Percentiles rank a stretch among this genome's conserved stretches.
These are phyloP conservation scores for Chrysemys picta DNA, from an alignment of 2,113 vertebrate genomes.

Conservation along the genomic window DNA sequence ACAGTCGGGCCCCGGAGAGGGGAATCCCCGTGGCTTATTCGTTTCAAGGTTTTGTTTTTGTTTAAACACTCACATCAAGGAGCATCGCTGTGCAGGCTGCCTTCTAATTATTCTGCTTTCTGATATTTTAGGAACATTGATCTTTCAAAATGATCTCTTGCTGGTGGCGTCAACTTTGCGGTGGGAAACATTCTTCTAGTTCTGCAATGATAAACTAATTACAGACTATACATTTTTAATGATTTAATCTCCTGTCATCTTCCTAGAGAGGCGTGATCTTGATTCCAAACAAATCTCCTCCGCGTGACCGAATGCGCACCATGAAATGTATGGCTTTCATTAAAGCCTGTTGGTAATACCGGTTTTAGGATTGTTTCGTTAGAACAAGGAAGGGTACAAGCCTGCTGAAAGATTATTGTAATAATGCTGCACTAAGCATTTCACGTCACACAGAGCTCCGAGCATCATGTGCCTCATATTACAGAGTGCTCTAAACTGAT, in stretches of 20 bases:
- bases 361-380: constrained; percentile 65
- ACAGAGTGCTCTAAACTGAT: not conserved
- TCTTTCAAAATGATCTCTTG: constrained; percentile 74
- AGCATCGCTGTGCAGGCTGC: constrained; percentile 21
- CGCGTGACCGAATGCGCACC: constrained; percentile 71
- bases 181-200: constrained; percentile 68
- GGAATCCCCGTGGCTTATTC: constrained; percentile 14
- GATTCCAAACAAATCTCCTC: constrained; percentile 77
- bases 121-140: constrained; percentile 61
- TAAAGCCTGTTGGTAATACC: constrained; percentile 72
- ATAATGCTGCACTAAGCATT: constrained; percentile 65
- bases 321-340: constrained; percentile 77
- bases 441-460: not conserved
- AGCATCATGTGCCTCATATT: constrained; percentile 26
- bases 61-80: not conserved
- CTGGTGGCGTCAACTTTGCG: constrained; percentile 64
- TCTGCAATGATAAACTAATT: constrained; percentile 79
- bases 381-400: constrained; percentile 35
- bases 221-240: constrained; percentile 81
- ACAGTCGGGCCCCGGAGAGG: not conserved
- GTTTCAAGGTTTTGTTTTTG: not conserved
- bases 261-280: constrained; percentile 69
- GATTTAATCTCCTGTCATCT: constrained; percentile 80
- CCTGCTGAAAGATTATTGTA: constrained; percentile 41
- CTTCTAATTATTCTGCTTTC: constrained; percentile 66